A percentile compares a stretch with the other conserved stretches of the same genome.
phyloP scores from a whole-genome alignment of 2,113 vertebrate species.

The Crypturellus undulatus region DNA sequence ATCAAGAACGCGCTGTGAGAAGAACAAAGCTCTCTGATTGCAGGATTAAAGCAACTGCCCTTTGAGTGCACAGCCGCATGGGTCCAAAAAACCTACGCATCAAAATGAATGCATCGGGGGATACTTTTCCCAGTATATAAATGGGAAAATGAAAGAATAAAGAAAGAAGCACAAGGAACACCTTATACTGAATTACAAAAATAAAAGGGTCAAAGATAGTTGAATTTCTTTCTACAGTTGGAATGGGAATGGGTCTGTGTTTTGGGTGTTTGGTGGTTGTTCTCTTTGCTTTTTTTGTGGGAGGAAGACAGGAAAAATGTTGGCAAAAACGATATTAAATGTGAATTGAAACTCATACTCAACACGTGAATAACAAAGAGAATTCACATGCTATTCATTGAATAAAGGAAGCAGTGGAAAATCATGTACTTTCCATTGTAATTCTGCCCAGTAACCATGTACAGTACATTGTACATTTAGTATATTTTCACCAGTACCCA shows the following conservation, averaged over 20 bases:
- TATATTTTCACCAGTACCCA: background rate
- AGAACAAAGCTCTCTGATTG: slow-evolving; percentile 33
- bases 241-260: background rate
- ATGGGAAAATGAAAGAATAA: background rate
- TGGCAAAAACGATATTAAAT: background rate
- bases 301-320: rapidly evolving
- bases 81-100: background rate
- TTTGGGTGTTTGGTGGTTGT: background rate
- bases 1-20: slow-evolving; percentile 48
- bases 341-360: background rate
- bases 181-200: background rate
- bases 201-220: rapidly evolving
- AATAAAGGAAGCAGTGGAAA: background rate
- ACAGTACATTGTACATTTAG: background rate
- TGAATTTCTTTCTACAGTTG: background rate
- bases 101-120: background rate
- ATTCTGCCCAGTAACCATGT: background rate
- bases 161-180: background rate
- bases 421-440: background rate
- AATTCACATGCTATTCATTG: rapidly evolving
- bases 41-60: background rate
- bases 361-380: background rate
- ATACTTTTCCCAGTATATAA: background rate
- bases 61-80: background rate
- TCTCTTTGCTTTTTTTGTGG: background rate